These are phyloP conservation scores for Pseudonaja textilis DNA, from an alignment of 2,113 vertebrate genomes.

Conservation along the genomic window DNA sequence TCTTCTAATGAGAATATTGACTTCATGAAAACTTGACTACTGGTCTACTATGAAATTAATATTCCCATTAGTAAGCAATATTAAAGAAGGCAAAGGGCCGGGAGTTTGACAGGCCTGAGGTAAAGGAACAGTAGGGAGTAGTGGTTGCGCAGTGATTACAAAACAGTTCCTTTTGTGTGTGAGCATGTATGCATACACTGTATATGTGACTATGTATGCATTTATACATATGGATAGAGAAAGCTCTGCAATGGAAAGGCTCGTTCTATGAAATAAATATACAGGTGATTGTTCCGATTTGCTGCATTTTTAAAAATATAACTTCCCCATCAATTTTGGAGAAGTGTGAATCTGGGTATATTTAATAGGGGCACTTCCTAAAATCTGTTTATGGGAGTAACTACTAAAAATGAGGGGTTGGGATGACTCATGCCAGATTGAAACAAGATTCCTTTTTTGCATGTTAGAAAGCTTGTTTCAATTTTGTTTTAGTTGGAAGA, in stretches of 20 bases:
- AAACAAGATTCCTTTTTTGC: background rate
- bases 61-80: background rate
- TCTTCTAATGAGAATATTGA: background rate
- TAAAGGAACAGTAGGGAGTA: background rate
- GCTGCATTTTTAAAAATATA: background rate
- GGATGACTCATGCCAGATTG: background rate
- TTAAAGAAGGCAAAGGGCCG: background rate
- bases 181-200: background rate
- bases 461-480: background rate
- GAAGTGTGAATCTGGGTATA: background rate
- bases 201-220: background rate
- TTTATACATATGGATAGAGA: background rate
- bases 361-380: background rate
- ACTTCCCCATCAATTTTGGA: background rate
- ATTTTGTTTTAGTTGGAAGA: background rate
- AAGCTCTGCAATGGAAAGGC: background rate
- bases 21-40: background rate
- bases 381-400: background rate
- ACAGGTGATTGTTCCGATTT: background rate
- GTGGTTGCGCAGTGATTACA: background rate
- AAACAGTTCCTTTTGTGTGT: background rate
- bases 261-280: background rate
- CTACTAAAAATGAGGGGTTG: background rate
- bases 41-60: background rate
- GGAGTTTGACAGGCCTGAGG: too few species aligned